Evolutionary conservation across 1,140 invertebrate species (phyloP).

Genomic region (Paraescarpia echinospica): DNA sequence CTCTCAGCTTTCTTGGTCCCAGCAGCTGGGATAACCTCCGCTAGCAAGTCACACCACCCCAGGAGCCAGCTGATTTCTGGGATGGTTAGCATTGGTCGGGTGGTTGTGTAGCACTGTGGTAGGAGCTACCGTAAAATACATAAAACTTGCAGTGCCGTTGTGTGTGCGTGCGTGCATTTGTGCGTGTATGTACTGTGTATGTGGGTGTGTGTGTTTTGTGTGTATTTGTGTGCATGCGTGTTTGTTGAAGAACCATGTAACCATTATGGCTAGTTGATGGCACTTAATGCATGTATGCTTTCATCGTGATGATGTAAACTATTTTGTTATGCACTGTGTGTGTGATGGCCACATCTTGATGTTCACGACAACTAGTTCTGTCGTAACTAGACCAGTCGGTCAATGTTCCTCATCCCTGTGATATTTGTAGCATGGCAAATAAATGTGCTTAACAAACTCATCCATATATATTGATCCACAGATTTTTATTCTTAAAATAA

Average conservation of each 20-base stretch:
- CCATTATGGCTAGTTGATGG: too few relatives aligned
- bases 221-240: not conserved
- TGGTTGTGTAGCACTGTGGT: not conserved
- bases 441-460: not conserved
- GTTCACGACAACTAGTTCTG: too few relatives aligned
- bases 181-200: too few relatives aligned
- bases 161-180: not conserved
- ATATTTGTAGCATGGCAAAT: not conserved
- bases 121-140: too few relatives aligned
- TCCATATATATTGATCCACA: not conserved
- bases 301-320: too few relatives aligned
- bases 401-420: not conserved
- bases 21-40: not conserved
- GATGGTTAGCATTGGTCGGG: not conserved
- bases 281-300: too few relatives aligned
- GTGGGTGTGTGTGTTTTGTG: too few relatives aligned
- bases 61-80: not conserved
- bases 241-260: too few relatives aligned
- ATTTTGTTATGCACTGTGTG: too few relatives aligned
- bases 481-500: not conserved
- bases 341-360: too few relatives aligned
- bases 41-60: not conserved
- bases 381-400: too few relatives aligned
- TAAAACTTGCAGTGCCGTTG: not conserved
- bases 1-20: not conserved